Evolutionary conservation across 2,113 vertebrate genomes (phyloP), one percentile per base, ranked within the genome.

Genomic region (Dissostichus mawsoni): DNA sequence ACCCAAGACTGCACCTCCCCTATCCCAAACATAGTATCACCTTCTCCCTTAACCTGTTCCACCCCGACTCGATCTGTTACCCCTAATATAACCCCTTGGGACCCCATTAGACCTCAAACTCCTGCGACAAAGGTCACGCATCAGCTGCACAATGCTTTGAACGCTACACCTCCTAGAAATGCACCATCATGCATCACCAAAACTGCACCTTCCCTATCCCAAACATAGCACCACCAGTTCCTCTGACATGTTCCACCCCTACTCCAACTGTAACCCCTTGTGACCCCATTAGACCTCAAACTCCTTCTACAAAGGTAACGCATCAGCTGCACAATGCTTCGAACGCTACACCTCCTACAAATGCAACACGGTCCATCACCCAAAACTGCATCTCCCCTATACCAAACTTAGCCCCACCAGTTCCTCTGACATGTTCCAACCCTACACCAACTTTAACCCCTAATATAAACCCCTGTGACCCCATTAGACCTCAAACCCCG

Each of bases 261-360:
- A 48, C 83, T 14, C 17, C 81, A 80, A 88, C 85, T 68, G 2
- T 65, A 66, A 55, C 86, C 63, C 87, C 92, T 1, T 91, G 85
- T 23, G 23, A 23, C 23, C 23, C 23, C 23, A 23, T 23, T 23
- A 23, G 36, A 41, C 36, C 7, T 41, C 36, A 8, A 41, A 41
- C 36, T 8, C 36, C 36, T 41, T 0, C 36, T 0, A 41, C 5
- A 8, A 8, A 41, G 36, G 36, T 41, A 0, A 41, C 36, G 36
- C 36, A 8, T 41, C 36, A 41, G 36, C 36, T 41, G 36, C 1
- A 41, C 36, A 41, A 41, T 41, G 36, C 36, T 7, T 41, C 3
- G 3, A 36, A 36, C 5, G 33, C 7, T 29, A 29, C 69, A 76
- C 78, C 78, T 8, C 36, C 36, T 41, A 8, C 7, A 41, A 8